Evolutionary conservation across 2,113 vertebrate species (phyloP), one percentile per base, ranked within the genome.

Genomic region (Solea solea): DNA sequence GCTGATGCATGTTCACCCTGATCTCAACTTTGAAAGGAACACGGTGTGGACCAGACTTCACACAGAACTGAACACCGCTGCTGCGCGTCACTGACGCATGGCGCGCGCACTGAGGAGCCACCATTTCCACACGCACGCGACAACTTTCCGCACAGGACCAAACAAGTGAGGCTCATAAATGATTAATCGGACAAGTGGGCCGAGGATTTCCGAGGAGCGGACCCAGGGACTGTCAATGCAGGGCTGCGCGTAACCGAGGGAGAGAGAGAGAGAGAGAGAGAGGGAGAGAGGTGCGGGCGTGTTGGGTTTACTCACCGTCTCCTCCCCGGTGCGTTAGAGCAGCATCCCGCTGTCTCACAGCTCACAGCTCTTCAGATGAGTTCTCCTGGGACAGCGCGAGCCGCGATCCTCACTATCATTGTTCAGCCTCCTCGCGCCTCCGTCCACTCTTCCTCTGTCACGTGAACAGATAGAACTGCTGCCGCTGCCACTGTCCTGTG

Each of bases 361-460:
- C 76, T 86, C 76, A 73, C 80, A 72, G 84, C 77, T 90, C 82
- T 80, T 82, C 68, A 71, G 78, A 84, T 87, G 88, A 88, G 78
- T 89, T 89, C 86, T 91, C 90, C 87, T 76, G 86, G 86, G 89
- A 92, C 90, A 87, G 89, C 80, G 79, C 79, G 34, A 3, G 85
- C 85, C 77, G 77, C 55, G 86, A 76, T 82, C 86, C 88, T 83
- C 82, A 66, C 89, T 86, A 84, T 81, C 84, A 86, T 90, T 81
- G 82, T 81, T 58, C 68, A 80, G 77, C 79, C 76, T 86, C 84
- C 73, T 86, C 78, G 77, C 85, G 76, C 59, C 86, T 83, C 67
- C 66, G 70, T 42, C 73, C 13, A 58, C 74, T 74, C 74, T 67
- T 84, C 69, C 63, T 69, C 75, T 67, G 67, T 89, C 80, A 88